Evolutionary conservation across 2,797 vertebrate species (phyloP), one percentile per base, ranked within the genome.

Genomic region (Synaphobranchus kaupii): DNA sequence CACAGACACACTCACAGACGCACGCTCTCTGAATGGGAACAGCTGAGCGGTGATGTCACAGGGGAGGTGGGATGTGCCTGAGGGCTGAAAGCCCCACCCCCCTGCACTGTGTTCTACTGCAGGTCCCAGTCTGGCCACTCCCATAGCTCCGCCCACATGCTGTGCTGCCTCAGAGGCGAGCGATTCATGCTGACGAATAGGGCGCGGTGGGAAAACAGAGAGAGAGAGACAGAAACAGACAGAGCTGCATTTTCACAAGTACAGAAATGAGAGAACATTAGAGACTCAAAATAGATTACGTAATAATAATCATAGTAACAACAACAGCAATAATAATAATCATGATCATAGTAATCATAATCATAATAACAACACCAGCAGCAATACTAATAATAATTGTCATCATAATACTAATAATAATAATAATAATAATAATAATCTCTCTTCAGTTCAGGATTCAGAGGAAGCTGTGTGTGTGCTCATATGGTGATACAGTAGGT

Each of bases 81-180:
- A 44, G 58, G 73, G 50, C 76, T 15, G 47, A 83, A 94, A 91
- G 91, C 91, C 93, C 92, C 94, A 87, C 95, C 95, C 88, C 93
- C 90, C 87, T 86, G 90, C 83, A 84, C 83, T 87, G 86, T 92
- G 93, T 94, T 93, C 90, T 52, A 89, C 87, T 90, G 90, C 83
- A 52, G 86, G 93, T 87, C 90, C 60, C 12, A 52, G 4, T 44
- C 44, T 34, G 31, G 81, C 85, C 83, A 88, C 87, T 90, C 91
- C 90, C 87, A 89, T 86, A 81, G 86, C 87, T 48, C 91, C 92
- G 93, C 90, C 93, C 93, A 85, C 87, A 89, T 88, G 89, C 91
- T 3, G 68, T 0, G 4, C 83, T 96, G 94, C 93, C 86, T 96
- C 95, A 96, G 89, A 88, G 93, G 86, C 88, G 88, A 95, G 92